Conservation (phyloP, 2,113 vertebrate genomes). For the Pachycephala philippinensis region DNA sequence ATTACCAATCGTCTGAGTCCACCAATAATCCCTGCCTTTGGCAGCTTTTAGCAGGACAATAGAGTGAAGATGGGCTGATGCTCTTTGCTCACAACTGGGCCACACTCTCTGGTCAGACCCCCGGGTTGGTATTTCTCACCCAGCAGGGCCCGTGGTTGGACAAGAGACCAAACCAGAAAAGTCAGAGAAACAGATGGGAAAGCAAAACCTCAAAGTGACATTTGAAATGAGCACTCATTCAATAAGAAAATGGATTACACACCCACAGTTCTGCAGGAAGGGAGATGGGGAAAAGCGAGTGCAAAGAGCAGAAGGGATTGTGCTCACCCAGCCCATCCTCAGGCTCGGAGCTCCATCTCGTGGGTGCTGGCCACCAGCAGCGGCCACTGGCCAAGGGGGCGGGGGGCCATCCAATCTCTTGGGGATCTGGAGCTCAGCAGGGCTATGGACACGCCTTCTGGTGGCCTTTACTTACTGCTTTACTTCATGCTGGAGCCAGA, state of each 20-base stretch:
- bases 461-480: too few species aligned
- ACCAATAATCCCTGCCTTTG: background rate
- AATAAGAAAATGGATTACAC: background rate
- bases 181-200: background rate
- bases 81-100: background rate
- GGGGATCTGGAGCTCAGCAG: accelerated
- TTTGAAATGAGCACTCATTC: background rate
- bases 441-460: accelerated
- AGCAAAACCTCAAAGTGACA: background rate
- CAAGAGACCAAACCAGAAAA: accelerated
- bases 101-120: background rate
- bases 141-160: background rate
- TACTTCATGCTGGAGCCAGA: too few species aligned
- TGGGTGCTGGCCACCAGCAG: background rate
- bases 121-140: accelerated
- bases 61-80: background rate
- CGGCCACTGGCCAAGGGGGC: background rate
- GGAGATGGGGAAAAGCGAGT: accelerated
- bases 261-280: too few species aligned
- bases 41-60: background rate
- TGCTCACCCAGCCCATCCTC: accelerated
- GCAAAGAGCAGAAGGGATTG: accelerated
- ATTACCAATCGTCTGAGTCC: background rate
- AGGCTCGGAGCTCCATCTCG: background rate
- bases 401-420: accelerated